phyloP scores from a whole-genome alignment of 2,888 invertebrate species.

The Argyra leucocephala region DNA sequence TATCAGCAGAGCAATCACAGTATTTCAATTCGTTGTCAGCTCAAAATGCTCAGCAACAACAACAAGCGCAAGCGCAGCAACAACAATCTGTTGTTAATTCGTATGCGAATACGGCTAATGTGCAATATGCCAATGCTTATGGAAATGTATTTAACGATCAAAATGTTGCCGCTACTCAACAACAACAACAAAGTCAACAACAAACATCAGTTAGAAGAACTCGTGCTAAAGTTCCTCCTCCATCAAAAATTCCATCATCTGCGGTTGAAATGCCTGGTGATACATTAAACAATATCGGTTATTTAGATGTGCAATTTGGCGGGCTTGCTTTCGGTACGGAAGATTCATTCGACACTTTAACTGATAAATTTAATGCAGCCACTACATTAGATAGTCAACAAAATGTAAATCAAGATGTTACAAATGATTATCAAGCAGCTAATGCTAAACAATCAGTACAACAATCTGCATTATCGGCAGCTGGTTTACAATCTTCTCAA shows the following conservation, averaged over 20 bases:
- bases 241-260: slow-evolving; percentile 82
- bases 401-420: slow-evolving; percentile 30
- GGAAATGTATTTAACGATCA: slow-evolving; percentile 39
- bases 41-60: slow-evolving; percentile 29
- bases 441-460: slow-evolving; percentile 35
- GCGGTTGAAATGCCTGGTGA: slow-evolving; percentile 97
- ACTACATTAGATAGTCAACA: slow-evolving; percentile 37
- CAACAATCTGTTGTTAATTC: background rate
- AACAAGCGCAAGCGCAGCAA: background rate
- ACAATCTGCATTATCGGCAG: slow-evolving; percentile 28
- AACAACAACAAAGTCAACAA: slow-evolving; percentile 26
- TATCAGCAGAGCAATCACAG: slow-evolving; percentile 56
- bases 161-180: slow-evolving; percentile 22
- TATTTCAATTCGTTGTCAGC: slow-evolving; percentile 48
- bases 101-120: slow-evolving; percentile 23
- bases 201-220: slow-evolving; percentile 46
- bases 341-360: slow-evolving; percentile 39
- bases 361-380: slow-evolving; percentile 41
- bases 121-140: slow-evolving; percentile 40
- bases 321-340: slow-evolving; percentile 65
- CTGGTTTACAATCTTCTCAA: slow-evolving; percentile 39
- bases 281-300: slow-evolving; percentile 58
- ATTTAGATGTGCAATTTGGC: slow-evolving; percentile 90
- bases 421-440: slow-evolving; percentile 36
- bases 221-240: slow-evolving; percentile 70